Evolutionary conservation across 2,797 vertebrate species (phyloP), one percentile per base, ranked within the genome.

Genomic region (Eulemur mongoz): DNA sequence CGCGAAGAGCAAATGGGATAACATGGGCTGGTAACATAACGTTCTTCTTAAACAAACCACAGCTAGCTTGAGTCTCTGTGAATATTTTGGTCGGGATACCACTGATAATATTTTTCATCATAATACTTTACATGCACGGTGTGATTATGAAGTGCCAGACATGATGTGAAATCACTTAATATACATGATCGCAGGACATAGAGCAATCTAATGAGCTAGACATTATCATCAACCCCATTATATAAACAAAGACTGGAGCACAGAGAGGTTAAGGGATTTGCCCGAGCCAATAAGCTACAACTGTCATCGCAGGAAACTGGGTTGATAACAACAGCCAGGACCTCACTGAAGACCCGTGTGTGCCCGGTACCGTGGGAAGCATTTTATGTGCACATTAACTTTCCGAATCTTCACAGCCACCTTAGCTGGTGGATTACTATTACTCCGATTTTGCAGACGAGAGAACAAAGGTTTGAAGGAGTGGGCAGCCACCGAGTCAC

Each of bases 341-440:
- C 18, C n/a, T 57, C 45, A 10, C 20, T 14, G 80, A 59, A 40
- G 32, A 63, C 79, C 57, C 12, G 11, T 0, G 6, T 0, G 0
- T 0, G 27, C 48, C 59, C 14, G 73, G 54, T 18, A 0, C 63
- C 0, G 13, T 0, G 5, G 15, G 69, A 38, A 23, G 23, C 25
- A 4, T 4, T n/a, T 73, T 40, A 18, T 3, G 0, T 0, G 61
- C n/a, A 32, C 12, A 0, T 10, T 1, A 43, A 32, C 17, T 45
- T 54, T 8, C 0, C 1, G 3, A 32, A 35, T 23, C 50, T 45
- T n/a, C 57, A 23, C 0, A 5, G 11, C 32, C 1, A 5, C 38
- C 23, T 38, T 10, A 4, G 38, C 38, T 5, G 27, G 48, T 0
- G 12, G 67, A 5, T n/a, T 12, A 12, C 25, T 23, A 1, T 11